Conservation (phyloP, 2,888 invertebrate species). For the Catocala sponsa region DNA sequence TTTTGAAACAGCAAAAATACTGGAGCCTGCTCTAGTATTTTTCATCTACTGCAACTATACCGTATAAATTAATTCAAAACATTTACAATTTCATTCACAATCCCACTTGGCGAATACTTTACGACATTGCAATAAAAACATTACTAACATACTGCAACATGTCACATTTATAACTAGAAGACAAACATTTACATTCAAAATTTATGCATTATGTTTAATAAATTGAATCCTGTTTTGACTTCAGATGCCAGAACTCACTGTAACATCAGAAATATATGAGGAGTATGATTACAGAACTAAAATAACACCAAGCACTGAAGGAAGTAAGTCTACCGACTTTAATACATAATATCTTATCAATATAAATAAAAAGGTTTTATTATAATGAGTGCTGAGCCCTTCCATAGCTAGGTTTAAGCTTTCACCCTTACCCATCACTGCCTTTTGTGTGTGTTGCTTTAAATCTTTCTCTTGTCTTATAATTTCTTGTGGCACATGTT, state of each 20-base stretch:
- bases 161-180: slow-evolving; percentile 32
- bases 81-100: slow-evolving; percentile 34
- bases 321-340: slow-evolving; percentile 73
- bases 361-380: too few species aligned
- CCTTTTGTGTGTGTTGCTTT: too few species aligned
- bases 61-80: slow-evolving; percentile 31
- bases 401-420: too few species aligned
- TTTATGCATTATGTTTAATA: slow-evolving; percentile 36
- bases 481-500: too few species aligned
- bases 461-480: too few species aligned
- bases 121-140: slow-evolving; percentile 34
- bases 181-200: slow-evolving; percentile 43
- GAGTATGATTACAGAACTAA: slow-evolving; percentile 90
- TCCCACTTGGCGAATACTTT: slow-evolving; percentile 25
- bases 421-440: too few species aligned
- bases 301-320: slow-evolving; percentile 75
- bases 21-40: too few species aligned
- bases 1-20: too few species aligned
- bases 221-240: slow-evolving; percentile 51
- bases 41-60: slow-evolving; percentile 23
- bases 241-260: slow-evolving; percentile 88
- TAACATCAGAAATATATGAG: slow-evolving; percentile 92
- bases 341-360: too few species aligned
- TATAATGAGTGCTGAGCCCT: too few species aligned
- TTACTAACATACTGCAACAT: slow-evolving; percentile 27